Evolutionary conservation across 2,888 invertebrate genomes (phyloP).

Genomic region (Ctenicera cuprea): DNA sequence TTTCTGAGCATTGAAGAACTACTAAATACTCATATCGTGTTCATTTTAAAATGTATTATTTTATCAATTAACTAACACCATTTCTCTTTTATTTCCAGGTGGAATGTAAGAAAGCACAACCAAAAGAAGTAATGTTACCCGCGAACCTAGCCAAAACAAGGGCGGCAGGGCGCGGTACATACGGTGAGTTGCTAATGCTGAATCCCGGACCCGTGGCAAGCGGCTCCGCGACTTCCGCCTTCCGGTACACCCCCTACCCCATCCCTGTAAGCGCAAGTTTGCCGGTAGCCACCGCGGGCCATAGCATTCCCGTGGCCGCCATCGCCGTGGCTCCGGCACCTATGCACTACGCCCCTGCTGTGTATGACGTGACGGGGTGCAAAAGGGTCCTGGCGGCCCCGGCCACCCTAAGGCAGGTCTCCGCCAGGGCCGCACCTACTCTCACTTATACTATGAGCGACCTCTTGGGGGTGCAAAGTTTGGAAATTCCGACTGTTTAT

Average conservation of each 20-base stretch:
- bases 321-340: constrained; percentile 69
- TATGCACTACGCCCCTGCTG: constrained; percentile 69
- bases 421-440: constrained; percentile 75
- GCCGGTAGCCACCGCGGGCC: constrained; percentile 63
- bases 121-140: constrained; percentile 99
- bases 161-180: constrained; percentile 95
- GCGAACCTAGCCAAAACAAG: constrained; percentile 96
- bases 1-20: too few relatives aligned
- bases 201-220: constrained; percentile 76
- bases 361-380: constrained; percentile 75
- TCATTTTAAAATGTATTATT: too few relatives aligned
- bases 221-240: constrained; percentile 72
- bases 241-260: constrained; percentile 80
- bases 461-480: constrained; percentile 81
- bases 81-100: constrained; percentile 80
- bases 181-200: constrained; percentile 97
- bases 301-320: constrained; percentile 66
- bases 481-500: constrained; percentile 83
- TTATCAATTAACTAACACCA: too few relatives aligned
- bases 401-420: constrained; percentile 73
- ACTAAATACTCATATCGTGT: too few relatives aligned
- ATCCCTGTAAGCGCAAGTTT: constrained; percentile 73
- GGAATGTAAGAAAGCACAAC: constrained; percentile 99
- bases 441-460: constrained; percentile 83
- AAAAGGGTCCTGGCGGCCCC: constrained; percentile 78